Evolutionary conservation across 2,888 invertebrate species (phyloP), one percentile per base, ranked within the genome.

Genomic region (Drosophila parthenogenetica): DNA sequence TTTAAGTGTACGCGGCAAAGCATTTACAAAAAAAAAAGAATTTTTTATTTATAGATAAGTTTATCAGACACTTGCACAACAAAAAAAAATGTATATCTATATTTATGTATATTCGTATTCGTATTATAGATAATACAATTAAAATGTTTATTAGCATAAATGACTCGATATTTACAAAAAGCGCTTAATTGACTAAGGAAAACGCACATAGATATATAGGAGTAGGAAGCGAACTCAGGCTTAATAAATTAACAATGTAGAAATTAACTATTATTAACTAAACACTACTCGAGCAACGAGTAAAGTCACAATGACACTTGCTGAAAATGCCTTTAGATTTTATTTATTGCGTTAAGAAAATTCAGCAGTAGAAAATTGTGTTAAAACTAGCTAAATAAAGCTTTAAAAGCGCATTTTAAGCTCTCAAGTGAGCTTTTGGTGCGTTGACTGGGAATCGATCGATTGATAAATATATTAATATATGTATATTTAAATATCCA

Each of bases 121-220:
- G 51, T 43, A 48, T 51, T 32, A 39, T 17, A 32, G 48, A 51
- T 51, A 51, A 69, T 74, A 65, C 57, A 63, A 69, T 66, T 66
- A 51, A 65, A 65, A 66, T 53, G 62, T 59, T 35, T 35, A 74
- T 81, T 78, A 87, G 68, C 83, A 88, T 85, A 89, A 81, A 88
- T 88, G 88, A 88, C 88, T 88, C 79, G 87, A 88, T 88, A 88
- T 89, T 78, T 88, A 88, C 88, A 89, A 77, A 50, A 86, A 87
- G 81, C 86, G 69, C 83, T 79, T 89, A 87, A 68, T 22, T 81
- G 77, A 83, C 84, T 88, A 83, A 73, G 69, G 65, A 70, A 51
- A 61, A 61, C 48, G 72, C 63, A 70, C 55, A 35, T 5, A 37
- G n/a, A 35, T 40, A 22, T 54, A 49, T 55, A 55, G 61, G 62